Evolutionary conservation across 2,888 invertebrate genomes (phyloP), one percentile per base, ranked within the genome.

Genomic region (Hydriomena furcata): DNA sequence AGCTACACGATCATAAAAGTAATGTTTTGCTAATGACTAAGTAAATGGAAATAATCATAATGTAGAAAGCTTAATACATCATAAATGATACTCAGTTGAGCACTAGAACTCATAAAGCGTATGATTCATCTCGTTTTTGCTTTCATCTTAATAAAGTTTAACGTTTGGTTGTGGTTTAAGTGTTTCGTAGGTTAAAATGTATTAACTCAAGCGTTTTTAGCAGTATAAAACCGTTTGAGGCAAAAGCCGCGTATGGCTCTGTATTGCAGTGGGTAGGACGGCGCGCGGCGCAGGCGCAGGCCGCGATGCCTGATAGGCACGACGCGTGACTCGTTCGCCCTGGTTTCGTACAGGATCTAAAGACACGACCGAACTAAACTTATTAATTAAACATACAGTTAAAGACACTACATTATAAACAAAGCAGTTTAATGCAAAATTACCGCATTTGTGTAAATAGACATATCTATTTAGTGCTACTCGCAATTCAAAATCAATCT

Each of bases 291-390:
- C 48, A 55, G 60, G 64, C 66, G 61, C 63, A 55, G 63, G 58
- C 72, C 74, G 73, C 73, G 77, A 78, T 77, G 77, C 65, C 67
- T 75, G 75, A 76, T 76, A 76, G 71, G 71, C 76, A 66, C 71
- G 71, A 74, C 71, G 76, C 89, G 89, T 89, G 89, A 89, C 89
- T 82, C 60, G 87, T 65, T 82, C 76, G 88, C 83, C 86, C 88
- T 82, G 84, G 71, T 87, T 88, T 76, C 64, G 68, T 81, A 76
- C 85, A 84, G 84, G 84, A 84, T 84, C 73, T 76, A 75, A 72
- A 75, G 72, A 69, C 80, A 76, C 76, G 71, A 74, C 68, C 70
- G 46, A 60, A 73, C 69, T 68, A 50, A 63, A 66, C 74, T 78
- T 76, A 81, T 78, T 83, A 79, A 82, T 82, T 84, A 80, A 78